These are phyloP conservation scores for Netelia virgata DNA, from an alignment of 2,888 invertebrate species.

Conservation along the genomic window DNA sequence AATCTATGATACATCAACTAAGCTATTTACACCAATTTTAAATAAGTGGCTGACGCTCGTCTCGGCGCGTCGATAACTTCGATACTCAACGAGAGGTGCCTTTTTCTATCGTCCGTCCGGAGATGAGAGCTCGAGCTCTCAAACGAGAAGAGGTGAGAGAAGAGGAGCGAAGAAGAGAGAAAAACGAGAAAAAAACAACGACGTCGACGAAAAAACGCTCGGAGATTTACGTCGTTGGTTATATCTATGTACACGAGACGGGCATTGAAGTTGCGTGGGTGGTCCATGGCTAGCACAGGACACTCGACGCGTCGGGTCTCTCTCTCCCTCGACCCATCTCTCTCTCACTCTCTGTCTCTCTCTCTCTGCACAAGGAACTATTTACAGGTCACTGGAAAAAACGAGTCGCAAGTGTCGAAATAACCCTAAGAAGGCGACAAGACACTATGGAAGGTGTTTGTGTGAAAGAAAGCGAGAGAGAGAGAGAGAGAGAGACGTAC, in stretches of 20 bases:
- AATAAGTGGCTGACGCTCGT: conserved; percentile 71
- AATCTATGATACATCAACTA: conserved; percentile 58
- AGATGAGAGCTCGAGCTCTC: background rate
- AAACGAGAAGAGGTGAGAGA: conserved; percentile 40
- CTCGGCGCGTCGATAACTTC: conserved; percentile 66
- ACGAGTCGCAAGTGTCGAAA: conserved; percentile 55
- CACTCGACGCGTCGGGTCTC: conserved; percentile 66
- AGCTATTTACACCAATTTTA: conserved; percentile 73
- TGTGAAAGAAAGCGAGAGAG: conserved; percentile 53
- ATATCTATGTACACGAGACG: conserved; percentile 67
- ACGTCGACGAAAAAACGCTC: conserved; percentile 42
- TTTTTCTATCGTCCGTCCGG: background rate
- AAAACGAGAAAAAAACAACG: conserved; percentile 33
- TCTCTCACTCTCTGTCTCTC: background rate
- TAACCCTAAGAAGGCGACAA: conserved; percentile 16
- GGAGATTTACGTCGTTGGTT: conserved; percentile 56
- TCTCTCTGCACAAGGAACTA: conserved; percentile 65
- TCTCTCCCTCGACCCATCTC: conserved; percentile 22
- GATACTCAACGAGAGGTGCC: conserved; percentile 5
- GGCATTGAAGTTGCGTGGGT: conserved; percentile 78
- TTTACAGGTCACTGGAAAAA: conserved; percentile 78
- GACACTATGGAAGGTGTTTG: conserved; percentile 6
- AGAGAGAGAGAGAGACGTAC: conserved; percentile 40
- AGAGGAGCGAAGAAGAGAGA: conserved; percentile 30
- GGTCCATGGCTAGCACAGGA: conserved; percentile 74